Conservation (phyloP, 2,113 vertebrate species). For the Cercopithecus mona region DNA sequence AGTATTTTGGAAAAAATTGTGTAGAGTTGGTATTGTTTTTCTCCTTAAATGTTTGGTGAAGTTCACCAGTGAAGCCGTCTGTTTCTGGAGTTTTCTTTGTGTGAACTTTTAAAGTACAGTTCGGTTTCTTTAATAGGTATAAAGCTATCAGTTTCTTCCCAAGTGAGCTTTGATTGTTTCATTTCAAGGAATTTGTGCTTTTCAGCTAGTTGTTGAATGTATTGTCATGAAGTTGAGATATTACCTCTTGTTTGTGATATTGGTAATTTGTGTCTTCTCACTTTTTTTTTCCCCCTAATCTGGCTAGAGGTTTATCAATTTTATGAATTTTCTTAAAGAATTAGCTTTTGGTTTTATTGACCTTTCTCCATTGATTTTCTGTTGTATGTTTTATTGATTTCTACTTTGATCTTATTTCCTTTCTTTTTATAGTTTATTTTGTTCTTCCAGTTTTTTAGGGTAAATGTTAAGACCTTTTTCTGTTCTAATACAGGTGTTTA, state of each 20-base stretch:
- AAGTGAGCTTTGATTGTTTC: constrained; percentile 6
- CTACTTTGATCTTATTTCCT: neutral
- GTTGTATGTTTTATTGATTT: constrained; percentile 35
- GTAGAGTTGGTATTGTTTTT: neutral
- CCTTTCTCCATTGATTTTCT: neutral
- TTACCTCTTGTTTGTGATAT: neutral
- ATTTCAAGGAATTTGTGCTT: neutral
- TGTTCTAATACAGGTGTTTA: neutral
- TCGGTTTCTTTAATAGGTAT: neutral
- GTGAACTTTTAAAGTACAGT: constrained; percentile 35
- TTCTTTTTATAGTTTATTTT: neutral
- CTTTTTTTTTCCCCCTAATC: neutral
- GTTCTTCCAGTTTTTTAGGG: neutral
- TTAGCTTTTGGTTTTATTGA: neutral
- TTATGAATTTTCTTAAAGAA: constrained; percentile 10
- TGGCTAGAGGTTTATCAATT: neutral
- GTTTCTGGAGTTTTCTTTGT: neutral
- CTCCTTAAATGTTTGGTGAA: constrained; percentile 14
- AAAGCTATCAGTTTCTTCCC: neutral
- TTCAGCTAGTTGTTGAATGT: neutral
- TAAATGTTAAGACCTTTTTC: neutral
- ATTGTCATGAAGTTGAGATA: neutral
- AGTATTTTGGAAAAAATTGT: neutral
- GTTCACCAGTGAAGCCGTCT: constrained; percentile 2
- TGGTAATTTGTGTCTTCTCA: constrained; percentile 14